Conservation (phyloP, 2,888 invertebrate genomes). For the Mesodorylaimus sp. region DNA sequence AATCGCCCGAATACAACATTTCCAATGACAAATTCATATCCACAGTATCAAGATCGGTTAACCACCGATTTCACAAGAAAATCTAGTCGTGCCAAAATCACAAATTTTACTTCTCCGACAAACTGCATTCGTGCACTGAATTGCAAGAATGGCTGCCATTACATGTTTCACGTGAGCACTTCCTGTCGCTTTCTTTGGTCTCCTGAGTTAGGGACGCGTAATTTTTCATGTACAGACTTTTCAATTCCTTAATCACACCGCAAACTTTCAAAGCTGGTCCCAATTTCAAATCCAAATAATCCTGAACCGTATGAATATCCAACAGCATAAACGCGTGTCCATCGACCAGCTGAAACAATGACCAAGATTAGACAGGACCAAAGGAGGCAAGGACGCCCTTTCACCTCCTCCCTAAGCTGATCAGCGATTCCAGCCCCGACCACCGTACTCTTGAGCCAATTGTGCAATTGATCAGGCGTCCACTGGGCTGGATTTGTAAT, state of each 20-base stretch:
- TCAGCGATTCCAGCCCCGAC: not conserved
- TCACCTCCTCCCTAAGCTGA: not conserved
- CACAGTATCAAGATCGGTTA: too few species aligned
- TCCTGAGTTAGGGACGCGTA: too few species aligned
- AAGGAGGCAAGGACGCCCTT: not conserved
- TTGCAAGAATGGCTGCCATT: too few species aligned
- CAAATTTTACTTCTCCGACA: too few species aligned
- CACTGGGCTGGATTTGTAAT: not conserved
- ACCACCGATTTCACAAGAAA: too few species aligned
- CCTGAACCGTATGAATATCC: not conserved
- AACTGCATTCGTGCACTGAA: too few species aligned
- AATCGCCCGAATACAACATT: too few species aligned
- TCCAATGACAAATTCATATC: too few species aligned
- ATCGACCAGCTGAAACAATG: not conserved
- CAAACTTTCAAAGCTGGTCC: conserved; percentile 8
- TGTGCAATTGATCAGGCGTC: not conserved
- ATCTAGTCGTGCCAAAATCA: too few species aligned
- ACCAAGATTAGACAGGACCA: too few species aligned
- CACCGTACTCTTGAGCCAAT: not conserved
- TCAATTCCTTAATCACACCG: conserved; percentile 1
- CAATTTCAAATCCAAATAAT: not conserved
- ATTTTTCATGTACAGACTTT: conserved; percentile 1
- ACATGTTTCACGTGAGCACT: too few species aligned
- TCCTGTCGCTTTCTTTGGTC: too few species aligned
- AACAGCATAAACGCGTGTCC: conserved; percentile 1